Percentiles rank a stretch among this genome's conserved stretches.
Conservation (phyloP, 2,113 vertebrate species). For the Nannobrachium achirus region DNA sequence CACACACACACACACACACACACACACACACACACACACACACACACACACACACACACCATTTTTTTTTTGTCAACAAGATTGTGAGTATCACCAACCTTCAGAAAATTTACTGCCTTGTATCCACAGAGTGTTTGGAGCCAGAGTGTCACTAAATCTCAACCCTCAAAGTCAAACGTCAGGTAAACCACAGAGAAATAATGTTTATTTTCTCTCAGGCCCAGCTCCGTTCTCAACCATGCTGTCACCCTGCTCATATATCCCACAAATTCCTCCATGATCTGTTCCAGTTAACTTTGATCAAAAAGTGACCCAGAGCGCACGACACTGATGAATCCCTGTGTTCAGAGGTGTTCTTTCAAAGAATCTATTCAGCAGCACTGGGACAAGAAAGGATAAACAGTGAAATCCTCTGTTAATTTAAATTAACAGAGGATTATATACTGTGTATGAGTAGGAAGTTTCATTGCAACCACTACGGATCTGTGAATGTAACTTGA, state of each 20-base stretch:
- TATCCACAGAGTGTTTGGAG: slow-evolving; percentile 76
- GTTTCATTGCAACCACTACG: no score
- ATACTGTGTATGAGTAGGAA: no score
- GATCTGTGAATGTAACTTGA: no score
- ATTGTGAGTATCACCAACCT: slow-evolving; percentile 78
- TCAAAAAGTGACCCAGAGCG: slow-evolving; percentile 49
- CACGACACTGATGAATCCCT: slow-evolving; percentile 39
- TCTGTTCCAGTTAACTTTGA: slow-evolving; percentile 60
- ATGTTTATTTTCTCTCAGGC: slow-evolving; percentile 83
- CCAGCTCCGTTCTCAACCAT: slow-evolving; percentile 76
- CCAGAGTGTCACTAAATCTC: slow-evolving; percentile 82
- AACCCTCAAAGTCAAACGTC: slow-evolving; percentile 84
- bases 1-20: not conserved
- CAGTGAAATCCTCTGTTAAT: not conserved
- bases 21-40: slow-evolving; percentile 3
- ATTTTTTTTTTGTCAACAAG: slow-evolving; percentile 72
- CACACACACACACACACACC: slow-evolving; percentile 16
- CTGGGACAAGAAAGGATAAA: no score
- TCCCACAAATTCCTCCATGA: slow-evolving; percentile 64
- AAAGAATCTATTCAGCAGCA: no score
- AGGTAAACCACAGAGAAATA: slow-evolving; percentile 81
- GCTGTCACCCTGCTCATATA: slow-evolving; percentile 70
- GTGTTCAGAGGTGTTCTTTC: slow-evolving; percentile 23
- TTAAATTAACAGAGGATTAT: no score
- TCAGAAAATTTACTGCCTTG: slow-evolving; percentile 80